A percentile compares a stretch with the other conserved stretches of the same genome.
Conservation (phyloP, 2,888 invertebrate species). For the Allophyes oxyacanthae region DNA sequence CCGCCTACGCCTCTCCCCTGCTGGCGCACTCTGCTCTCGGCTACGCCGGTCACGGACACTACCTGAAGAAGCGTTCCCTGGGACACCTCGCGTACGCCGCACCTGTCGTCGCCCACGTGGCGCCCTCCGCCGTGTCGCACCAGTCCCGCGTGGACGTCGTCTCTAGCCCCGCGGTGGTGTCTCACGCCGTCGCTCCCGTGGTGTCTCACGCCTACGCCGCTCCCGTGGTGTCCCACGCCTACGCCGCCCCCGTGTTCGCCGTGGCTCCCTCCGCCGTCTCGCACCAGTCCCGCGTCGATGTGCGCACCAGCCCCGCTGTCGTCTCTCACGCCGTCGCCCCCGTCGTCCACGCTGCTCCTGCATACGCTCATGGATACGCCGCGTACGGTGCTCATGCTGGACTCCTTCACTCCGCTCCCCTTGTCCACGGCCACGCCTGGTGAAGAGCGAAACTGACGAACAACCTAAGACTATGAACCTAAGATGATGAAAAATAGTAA, state of each 20-base stretch:
- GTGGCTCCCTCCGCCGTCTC: constrained; percentile 83
- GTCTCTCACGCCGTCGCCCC: constrained; percentile 64
- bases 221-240: constrained; percentile 64
- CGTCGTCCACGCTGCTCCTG: constrained; percentile 65
- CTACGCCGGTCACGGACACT: constrained; percentile 67
- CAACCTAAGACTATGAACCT: constrained; percentile 63
- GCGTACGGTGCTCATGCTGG: constrained; percentile 56
- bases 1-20: constrained; percentile 55
- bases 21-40: constrained; percentile 57
- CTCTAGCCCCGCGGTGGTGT: constrained; percentile 65
- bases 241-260: constrained; percentile 66
- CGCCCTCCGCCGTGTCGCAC: constrained; percentile 84
- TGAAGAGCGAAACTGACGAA: constrained; percentile 79
- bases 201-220: constrained; percentile 65
- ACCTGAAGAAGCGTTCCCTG: constrained; percentile 72
- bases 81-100: constrained; percentile 69
- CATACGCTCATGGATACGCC: constrained; percentile 44
- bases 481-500: constrained; percentile 61
- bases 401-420: constrained; percentile 63
- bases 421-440: constrained; percentile 79
- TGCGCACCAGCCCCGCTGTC: constrained; percentile 69
- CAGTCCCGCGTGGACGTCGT: constrained; percentile 74
- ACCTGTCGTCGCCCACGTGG: constrained; percentile 58
- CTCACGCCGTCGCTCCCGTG: constrained; percentile 67
- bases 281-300: constrained; percentile 85